Conservation (phyloP, 2,113 vertebrate genomes). For the Phalacrocorax pelagicus region DNA sequence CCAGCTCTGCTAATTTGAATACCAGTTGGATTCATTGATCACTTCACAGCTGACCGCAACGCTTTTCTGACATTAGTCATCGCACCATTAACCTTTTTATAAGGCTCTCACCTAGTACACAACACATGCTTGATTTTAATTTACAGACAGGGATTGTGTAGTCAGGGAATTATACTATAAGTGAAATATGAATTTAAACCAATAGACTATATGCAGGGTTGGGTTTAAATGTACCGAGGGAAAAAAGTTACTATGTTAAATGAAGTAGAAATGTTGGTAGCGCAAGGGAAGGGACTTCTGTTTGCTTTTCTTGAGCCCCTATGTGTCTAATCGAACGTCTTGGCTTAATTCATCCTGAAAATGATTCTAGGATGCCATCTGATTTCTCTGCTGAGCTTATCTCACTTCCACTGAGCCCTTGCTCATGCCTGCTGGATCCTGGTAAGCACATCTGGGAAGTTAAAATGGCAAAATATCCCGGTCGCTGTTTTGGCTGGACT, state of each 20-base stretch:
- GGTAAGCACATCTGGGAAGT: background rate
- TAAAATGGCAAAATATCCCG: background rate
- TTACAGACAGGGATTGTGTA: background rate
- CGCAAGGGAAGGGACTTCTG: background rate
- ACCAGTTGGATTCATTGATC: conserved; percentile 23
- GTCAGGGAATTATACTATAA: background rate
- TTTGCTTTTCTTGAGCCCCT: background rate
- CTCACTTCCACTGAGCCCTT: background rate
- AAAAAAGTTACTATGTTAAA: background rate
- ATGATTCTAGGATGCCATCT: background rate
- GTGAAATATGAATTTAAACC: background rate
- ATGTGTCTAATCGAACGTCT: background rate
- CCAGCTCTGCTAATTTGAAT: background rate
- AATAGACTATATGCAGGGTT: background rate
- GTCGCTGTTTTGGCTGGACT: background rate
- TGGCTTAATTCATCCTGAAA: background rate
- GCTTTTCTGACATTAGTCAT: background rate
- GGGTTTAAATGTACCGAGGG: background rate
- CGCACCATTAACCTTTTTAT: conserved; percentile 17
- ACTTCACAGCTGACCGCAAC: background rate
- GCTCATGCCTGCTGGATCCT: background rate
- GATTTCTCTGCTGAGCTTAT: background rate
- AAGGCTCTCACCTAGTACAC: background rate
- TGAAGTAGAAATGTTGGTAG: background rate
- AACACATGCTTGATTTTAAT: background rate